Evolutionary conservation across 2,113 vertebrate genomes (phyloP), one percentile per base, ranked within the genome.

Genomic region (Urocitellus parryii): DNA sequence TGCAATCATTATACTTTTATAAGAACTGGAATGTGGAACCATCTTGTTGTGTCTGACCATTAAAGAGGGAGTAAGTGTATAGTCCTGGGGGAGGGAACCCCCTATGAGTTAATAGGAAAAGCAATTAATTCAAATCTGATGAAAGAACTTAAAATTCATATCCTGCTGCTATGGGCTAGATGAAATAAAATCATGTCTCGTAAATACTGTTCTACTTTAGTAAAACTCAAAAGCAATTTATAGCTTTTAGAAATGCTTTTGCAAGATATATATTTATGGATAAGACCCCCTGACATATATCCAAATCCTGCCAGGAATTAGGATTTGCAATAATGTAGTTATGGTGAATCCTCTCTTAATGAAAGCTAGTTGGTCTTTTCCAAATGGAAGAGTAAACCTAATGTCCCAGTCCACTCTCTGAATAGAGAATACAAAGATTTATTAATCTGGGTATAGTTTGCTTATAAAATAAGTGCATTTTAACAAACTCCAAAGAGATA

Each of bases 201-300:
- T 48, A 79, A 96, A 96, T 48, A 73, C 2, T 76, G 8, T 18
- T 48, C 17, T 88, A 48, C 4, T 63, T 51, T 81, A 67, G 24
- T 37, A 96, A 96, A 94, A 70, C 17, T 63, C 22, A 91, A 91
- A 96, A 84, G 82, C 39, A 34, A 82, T 22, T 76, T 87, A 14
- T 51, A 63, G 8, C 27, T 42, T 82, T 86, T 22, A 87, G 48
- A 79, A 91, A 67, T 79, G 4, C 65, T 80, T 94, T 92, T 89
- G 5, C 5, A 81, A 81, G 34, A 53, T 77, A 37, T 32, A 16
- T 24, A 6, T 68, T 8, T 48, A 17, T 63, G n/a, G 34, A 91
- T 20, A 85, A 93, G 83, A 73, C 1, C 2, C 48, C 16, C 42
- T 67, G 17, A n/a, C 58, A 80, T 3, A 45, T 74, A 82, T 27